Evolutionary conservation across 2,113 vertebrate species (phyloP).

Genomic region (Corythornis madagascariensis): DNA sequence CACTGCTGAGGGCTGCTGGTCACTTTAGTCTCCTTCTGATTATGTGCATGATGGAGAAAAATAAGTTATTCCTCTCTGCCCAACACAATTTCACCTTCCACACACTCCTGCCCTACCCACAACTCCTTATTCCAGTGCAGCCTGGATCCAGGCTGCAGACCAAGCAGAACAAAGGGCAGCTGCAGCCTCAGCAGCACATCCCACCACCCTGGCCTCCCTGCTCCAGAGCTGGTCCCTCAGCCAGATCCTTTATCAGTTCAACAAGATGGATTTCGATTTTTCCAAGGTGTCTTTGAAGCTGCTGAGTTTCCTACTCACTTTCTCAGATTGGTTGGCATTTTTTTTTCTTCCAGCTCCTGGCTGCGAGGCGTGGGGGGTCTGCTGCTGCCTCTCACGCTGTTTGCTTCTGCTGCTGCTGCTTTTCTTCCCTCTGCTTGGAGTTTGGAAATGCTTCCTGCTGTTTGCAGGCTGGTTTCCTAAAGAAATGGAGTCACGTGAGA

Average conservation of each 20-base stretch:
- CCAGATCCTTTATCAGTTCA: rapidly evolving
- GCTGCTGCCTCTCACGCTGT: not conserved
- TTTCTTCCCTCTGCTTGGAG: not conserved
- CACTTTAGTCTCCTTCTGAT: not conserved
- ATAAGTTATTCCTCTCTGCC: not conserved
- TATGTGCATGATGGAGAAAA: not conserved
- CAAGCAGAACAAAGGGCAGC: not conserved
- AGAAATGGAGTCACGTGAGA: not conserved
- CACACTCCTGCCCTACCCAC: rapidly evolving
- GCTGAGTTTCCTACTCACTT: not conserved
- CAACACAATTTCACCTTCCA: not conserved
- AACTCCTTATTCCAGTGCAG: not conserved
- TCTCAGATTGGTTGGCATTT: not conserved
- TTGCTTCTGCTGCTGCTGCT: not conserved
- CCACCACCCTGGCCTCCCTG: not conserved
- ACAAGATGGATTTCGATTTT: not conserved
- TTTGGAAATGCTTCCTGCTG: not conserved
- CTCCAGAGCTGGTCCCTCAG: not conserved
- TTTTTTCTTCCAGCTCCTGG: not conserved
- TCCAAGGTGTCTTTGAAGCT: not conserved
- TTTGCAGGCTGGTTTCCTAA: not conserved
- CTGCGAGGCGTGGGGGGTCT: not conserved
- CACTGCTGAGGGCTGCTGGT: not conserved
- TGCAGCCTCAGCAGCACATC: not conserved
- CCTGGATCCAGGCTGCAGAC: not conserved